Base-by-base conservation (phyloP, 2,888 invertebrate genomes). In the Cerastoderma edule region DNA sequence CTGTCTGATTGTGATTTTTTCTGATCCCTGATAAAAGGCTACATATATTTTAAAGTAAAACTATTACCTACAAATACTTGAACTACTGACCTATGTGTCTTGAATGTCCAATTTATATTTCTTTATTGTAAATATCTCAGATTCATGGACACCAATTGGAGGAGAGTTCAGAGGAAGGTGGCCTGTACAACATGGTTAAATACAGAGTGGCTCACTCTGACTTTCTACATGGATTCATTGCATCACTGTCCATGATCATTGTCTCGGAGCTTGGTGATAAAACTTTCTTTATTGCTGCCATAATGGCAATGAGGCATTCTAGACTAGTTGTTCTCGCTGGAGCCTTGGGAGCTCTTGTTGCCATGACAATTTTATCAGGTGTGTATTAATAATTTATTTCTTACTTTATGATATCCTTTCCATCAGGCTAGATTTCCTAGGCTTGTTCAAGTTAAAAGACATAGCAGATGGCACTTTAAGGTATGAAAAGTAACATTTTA, bases 291-390 rank as follows among this genome's bases (percentile, higher is more conserved):
- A 99, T 99, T 89, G 99, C 99, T 35, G 99, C 99, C 85, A 99
- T 99, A 82, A 98, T 99, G 99, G 98, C 99, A 1, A 99, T 99
- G 99, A 95, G 97, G 90, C 98, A 99, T 94, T 96, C 99, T 24
- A 94, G 99, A 85, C 91, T 97, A 27, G 96, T 97, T 65, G 98
- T 99, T 30, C 98, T 99, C 93, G 93, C 95, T 63, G 99, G 99
- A 64, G 99, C 99, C 3, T 97, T 99, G 89, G 95, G 95, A 22
- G 99, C 99, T 0, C 94, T 99, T 73, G 96, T 96, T 28, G 94
- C 97, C 83, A 99, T 99, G 99, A 99, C 98, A 28, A 94, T 98
- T 72, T 94, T 99, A 72, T 98, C 98, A 92, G 96, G 96, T 96
- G 93, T 83, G 74, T 68, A 10, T 5, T n/a, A n/a, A n/a, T n/a